These are phyloP conservation scores for Drosophila antonietae DNA, from an alignment of 2,888 invertebrate species.

Conservation along the genomic window DNA sequence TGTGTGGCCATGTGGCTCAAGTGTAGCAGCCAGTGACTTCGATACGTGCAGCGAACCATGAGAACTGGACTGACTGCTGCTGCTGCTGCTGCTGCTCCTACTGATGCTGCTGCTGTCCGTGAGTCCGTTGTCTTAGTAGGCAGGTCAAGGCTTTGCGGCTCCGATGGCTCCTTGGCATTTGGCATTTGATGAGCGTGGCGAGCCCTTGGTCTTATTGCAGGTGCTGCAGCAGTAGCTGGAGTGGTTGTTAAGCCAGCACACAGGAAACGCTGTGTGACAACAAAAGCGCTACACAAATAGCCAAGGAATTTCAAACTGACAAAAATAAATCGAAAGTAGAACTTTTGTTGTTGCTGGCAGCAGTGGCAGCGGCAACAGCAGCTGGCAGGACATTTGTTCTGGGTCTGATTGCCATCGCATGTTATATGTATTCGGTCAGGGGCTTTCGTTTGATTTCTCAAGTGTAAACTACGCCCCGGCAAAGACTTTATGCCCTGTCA, in stretches of 20 bases:
- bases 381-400: constrained; percentile 73
- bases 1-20: constrained; percentile 27
- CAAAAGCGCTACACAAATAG: constrained; percentile 60
- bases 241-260: constrained; percentile 35
- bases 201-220: constrained; percentile 53
- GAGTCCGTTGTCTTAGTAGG: constrained; percentile 48
- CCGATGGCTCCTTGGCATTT: constrained; percentile 53
- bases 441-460: constrained; percentile 75
- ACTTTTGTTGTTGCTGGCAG: constrained; percentile 49
- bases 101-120: neutral
- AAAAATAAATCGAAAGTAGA: constrained; percentile 76
- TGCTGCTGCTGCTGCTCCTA: neutral
- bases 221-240: constrained; percentile 41
- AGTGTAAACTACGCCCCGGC: constrained; percentile 65
- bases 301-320: constrained; percentile 59
- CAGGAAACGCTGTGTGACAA: constrained; percentile 50
- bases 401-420: constrained; percentile 48
- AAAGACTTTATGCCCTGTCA: constrained; percentile 54
- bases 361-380: constrained; percentile 38
- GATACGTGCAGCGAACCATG: constrained; percentile 65
- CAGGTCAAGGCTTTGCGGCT: constrained; percentile 57
- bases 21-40: constrained; percentile 45
- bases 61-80: constrained; percentile 31
- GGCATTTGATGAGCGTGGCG: constrained; percentile 67
- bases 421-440: constrained; percentile 44